Conservation (phyloP, 2,113 vertebrate species). For the Podarcis raffonei region DNA sequence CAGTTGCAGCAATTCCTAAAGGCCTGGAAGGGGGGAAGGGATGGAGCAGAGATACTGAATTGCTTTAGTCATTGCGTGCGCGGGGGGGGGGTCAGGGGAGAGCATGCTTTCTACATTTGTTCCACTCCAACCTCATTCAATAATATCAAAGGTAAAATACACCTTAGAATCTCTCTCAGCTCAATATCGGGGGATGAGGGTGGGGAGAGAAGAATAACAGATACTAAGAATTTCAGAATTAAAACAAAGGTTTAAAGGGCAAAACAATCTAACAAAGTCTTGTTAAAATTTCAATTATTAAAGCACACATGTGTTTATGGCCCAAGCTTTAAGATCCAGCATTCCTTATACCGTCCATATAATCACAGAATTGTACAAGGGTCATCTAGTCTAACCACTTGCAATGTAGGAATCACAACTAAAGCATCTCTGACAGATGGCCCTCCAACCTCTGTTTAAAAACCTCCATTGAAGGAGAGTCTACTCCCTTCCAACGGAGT, state of each 20-base stretch:
- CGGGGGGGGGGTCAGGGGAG: conserved; percentile 27
- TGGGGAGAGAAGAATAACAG: not conserved
- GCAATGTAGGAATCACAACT: no score
- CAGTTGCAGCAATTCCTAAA: conserved; percentile 26
- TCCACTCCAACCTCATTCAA: not conserved
- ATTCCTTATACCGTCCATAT: not conserved
- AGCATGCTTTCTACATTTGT: not conserved
- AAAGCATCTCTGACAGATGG: no score
- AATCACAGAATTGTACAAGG: no score
- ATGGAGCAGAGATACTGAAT: not conserved
- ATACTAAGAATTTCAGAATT: not conserved
- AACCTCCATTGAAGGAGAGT: no score
- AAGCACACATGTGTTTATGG: not conserved
- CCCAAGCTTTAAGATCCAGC: rapidly evolving
- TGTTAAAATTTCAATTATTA: not conserved
- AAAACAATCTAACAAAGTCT: not conserved
- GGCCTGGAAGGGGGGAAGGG: not conserved
- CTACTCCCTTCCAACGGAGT: no score
- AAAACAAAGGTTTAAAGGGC: not conserved
- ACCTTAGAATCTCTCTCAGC: not conserved
- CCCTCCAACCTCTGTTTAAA: no score
- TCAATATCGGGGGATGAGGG: not conserved
- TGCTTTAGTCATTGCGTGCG: conserved; percentile 1
- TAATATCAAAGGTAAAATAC: not conserved
- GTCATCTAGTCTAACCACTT: no score